Percentiles rank a stretch among this genome's conserved stretches.
Evolutionary conservation across 53 echinoderm and acorn worm genomes (phyloP).

Genomic region (Apostichopus leukothele): DNA sequence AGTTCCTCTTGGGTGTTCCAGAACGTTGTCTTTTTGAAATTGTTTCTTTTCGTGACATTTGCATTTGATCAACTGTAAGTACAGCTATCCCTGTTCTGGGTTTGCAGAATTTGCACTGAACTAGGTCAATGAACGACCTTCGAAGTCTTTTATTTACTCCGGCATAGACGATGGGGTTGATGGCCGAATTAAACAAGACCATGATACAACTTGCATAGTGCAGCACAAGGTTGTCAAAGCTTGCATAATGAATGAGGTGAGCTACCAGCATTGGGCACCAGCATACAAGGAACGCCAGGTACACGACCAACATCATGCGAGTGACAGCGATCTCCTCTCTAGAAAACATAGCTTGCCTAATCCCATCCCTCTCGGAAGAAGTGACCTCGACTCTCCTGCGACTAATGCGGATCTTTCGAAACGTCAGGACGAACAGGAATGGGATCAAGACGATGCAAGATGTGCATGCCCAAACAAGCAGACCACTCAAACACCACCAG

Average conservation of each 20-base stretch:
- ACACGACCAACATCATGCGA: conserved; percentile 44
- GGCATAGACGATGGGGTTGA: conserved; percentile 30
- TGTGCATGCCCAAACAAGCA: background rate
- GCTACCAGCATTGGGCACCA: conserved; percentile 36
- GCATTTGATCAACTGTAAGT: background rate
- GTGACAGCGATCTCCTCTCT: conserved; percentile 35
- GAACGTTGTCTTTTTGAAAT: too few species aligned
- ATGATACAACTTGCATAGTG: conserved; percentile 17
- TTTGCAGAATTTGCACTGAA: background rate
- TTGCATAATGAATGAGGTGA: conserved; percentile 21
- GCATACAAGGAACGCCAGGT: conserved; percentile 18
- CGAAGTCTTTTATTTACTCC: conserved; percentile 21
- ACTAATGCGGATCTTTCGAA: conserved; percentile 26
- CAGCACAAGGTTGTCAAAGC: background rate
- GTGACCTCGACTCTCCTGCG: background rate
- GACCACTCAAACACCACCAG: conserved; percentile 18
- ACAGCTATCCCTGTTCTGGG: background rate
- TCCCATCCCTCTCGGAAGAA: background rate
- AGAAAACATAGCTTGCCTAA: background rate
- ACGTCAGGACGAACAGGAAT: background rate
- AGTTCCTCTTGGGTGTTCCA: too few species aligned
- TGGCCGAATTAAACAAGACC: conserved; percentile 25
- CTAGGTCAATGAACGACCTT: background rate
- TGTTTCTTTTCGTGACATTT: background rate
- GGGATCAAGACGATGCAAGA: conserved; percentile 19